Evolutionary conservation across 2,797 vertebrate genomes (phyloP).

Genomic region (Sebastes taczanowskii): DNA sequence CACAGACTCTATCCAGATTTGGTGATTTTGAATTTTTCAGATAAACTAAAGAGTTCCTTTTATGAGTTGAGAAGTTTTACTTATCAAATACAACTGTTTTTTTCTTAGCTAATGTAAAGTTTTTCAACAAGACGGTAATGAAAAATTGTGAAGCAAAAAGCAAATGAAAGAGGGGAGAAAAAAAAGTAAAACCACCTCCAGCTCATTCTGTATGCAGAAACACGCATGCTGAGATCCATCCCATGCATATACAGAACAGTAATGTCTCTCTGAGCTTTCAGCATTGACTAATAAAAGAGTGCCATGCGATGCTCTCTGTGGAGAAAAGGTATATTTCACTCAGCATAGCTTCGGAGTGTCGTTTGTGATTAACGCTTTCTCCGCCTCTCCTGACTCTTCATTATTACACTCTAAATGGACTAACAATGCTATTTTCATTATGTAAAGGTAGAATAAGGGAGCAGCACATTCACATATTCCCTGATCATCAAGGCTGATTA

Average conservation of each 20-base stretch:
- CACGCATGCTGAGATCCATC: neutral
- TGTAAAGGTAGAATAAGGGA: neutral
- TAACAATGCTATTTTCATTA: neutral
- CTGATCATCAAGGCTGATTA: neutral
- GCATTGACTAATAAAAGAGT: slow-evolving; percentile 27
- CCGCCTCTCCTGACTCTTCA: neutral
- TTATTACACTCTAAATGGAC: neutral
- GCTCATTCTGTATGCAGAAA: slow-evolving; percentile 13
- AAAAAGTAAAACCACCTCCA: neutral
- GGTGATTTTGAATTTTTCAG: neutral
- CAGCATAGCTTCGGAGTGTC: neutral
- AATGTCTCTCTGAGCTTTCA: slow-evolving; percentile 28
- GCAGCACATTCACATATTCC: neutral
- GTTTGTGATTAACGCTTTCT: neutral
- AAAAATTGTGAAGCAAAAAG: neutral
- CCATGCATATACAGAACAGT: slow-evolving; percentile 14
- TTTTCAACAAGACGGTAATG: neutral
- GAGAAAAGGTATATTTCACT: slow-evolving; percentile 4
- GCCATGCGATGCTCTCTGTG: neutral
- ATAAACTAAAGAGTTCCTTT: neutral
- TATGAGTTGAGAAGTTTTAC: neutral
- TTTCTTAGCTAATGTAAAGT: neutral
- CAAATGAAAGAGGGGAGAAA: neutral
- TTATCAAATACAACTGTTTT: neutral
- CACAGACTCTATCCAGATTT: neutral